phyloP scores from a whole-genome alignment of 2,888 invertebrate genomes.

The Trilocha varians region DNA sequence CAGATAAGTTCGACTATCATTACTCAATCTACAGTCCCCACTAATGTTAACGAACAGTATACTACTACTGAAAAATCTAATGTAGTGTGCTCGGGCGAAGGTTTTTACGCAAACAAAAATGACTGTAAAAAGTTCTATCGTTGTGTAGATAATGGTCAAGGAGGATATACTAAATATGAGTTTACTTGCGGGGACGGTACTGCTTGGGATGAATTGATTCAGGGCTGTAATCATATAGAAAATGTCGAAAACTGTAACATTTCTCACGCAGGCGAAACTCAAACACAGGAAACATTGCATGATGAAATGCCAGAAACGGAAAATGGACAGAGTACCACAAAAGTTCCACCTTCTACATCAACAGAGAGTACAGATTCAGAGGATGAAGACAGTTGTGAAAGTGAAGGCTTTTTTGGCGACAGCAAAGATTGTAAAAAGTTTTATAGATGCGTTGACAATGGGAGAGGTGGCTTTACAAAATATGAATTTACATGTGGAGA shows the following conservation, averaged over 20 bases:
- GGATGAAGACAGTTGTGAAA: slow-evolving; percentile 48
- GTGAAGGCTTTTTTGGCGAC: slow-evolving; percentile 77
- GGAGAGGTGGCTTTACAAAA: slow-evolving; percentile 71
- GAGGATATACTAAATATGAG: slow-evolving; percentile 64
- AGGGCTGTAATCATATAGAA: slow-evolving; percentile 70
- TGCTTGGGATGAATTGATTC: slow-evolving; percentile 69
- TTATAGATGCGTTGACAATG: slow-evolving; percentile 78
- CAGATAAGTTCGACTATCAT: slow-evolving; percentile 13
- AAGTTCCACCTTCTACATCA: slow-evolving; percentile 16
- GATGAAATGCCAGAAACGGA: slow-evolving; percentile 25
- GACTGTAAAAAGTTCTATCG: slow-evolving; percentile 67
- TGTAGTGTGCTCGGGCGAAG: slow-evolving; percentile 49
- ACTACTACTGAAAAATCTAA: slow-evolving; percentile 16
- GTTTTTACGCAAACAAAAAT: slow-evolving; percentile 55
- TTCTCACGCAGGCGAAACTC: slow-evolving; percentile 16
- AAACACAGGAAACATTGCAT: slow-evolving; percentile 23
- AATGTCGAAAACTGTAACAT: slow-evolving; percentile 45
- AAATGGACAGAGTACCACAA: slow-evolving; percentile 16
- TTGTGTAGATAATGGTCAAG: slow-evolving; percentile 58
- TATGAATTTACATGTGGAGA: slow-evolving; percentile 78
- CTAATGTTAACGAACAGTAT: slow-evolving; percentile 26
- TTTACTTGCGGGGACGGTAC: slow-evolving; percentile 73
- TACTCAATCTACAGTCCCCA: slow-evolving; percentile 13
- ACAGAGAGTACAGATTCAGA: slow-evolving; percentile 17
- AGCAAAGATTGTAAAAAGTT: slow-evolving; percentile 76